phyloP scores from a whole-genome alignment of 2,797 vertebrate species.

The Eleutherodactylus coqui region DNA sequence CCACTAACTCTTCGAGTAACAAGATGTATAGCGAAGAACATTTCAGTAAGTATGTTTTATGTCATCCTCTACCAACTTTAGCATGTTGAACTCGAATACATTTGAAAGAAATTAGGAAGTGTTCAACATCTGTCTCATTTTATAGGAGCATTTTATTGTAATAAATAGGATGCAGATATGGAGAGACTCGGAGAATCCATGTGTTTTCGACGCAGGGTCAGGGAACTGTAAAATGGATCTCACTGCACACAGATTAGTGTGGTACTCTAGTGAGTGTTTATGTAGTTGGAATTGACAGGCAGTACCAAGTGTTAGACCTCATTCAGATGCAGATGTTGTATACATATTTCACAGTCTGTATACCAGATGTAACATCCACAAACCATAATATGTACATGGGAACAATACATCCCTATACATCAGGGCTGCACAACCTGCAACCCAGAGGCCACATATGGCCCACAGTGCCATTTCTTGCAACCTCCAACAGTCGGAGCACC shows the following conservation, averaged over 20 bases:
- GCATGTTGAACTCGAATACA: slow-evolving; percentile 67
- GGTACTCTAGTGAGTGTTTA: neutral
- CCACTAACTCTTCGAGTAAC: neutral
- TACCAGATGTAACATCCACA: neutral
- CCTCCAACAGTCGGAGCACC: too few relatives aligned
- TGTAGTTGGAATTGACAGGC: neutral
- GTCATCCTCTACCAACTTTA: slow-evolving; percentile 67
- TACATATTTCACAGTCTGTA: neutral
- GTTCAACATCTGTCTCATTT: slow-evolving; percentile 75
- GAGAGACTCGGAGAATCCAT: neutral
- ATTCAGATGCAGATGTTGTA: neutral
- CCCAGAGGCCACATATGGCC: too few relatives aligned
- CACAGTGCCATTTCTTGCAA: too few relatives aligned
- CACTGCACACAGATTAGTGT: neutral
- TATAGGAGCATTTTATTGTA: slow-evolving; percentile 76
- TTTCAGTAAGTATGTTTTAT: slow-evolving; percentile 68
- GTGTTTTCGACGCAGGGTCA: neutral
- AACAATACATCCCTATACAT: neutral
- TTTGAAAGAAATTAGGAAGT: slow-evolving; percentile 75
- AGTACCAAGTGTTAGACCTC: neutral
- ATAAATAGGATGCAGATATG: slow-evolving; percentile 74
- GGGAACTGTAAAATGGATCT: neutral
- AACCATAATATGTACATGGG: neutral
- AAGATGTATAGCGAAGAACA: slow-evolving; percentile 59
- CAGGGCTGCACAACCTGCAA: too few relatives aligned